Base-by-base conservation (phyloP, 2,113 vertebrate species). In the Xenopus laevis region DNA sequence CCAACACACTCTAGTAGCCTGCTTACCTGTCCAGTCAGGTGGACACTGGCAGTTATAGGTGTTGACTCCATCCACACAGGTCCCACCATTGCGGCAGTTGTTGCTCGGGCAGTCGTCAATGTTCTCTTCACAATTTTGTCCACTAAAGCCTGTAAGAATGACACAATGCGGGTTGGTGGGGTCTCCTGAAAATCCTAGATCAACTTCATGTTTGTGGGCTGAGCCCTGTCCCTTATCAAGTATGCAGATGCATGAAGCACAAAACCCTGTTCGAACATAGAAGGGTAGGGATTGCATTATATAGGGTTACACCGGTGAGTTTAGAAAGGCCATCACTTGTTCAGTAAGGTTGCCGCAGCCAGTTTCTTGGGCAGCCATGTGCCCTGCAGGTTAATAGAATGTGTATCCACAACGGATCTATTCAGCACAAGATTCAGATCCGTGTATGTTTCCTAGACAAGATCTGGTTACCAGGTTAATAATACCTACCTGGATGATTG, bases 41-140 rank as follows among this genome's bases (percentile, higher is more conserved):
- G 87, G 94, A 71, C 96, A 98, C 79, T 95, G 94, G 84, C 97
- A 99, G 85, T 99, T 99, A 83, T 98, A 99, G 68, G 97, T 98
- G 89, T 98, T 98, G 68, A 99, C 95, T 0, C 97, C 95, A 0
- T 99, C 97, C 59, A 98, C 96, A 0, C 97, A 99, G 3, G 91
- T 91, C 0, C 96, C 97, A 3, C 93, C 94, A 0, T 99, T 96
- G 77, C 86, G 85, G 78, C 97, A 99, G 65, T 79, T 85, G 70
- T 96, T 92, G 0, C 90, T 90, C 0, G 94, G 94, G 30, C 97
- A 99, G 82, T 99, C 96, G 0, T 99, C 92, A 0, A 98, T 87
- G 61, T 99, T 99, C 9, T 91, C 88, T 75, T 96, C 93, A 4
- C 97, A 98, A 87, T 95, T 96, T 87, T 94, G 94, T 5, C 97